phyloP scores from a whole-genome alignment of 92 coral and sea anemone genomes.

The Palythoa grandis region DNA sequence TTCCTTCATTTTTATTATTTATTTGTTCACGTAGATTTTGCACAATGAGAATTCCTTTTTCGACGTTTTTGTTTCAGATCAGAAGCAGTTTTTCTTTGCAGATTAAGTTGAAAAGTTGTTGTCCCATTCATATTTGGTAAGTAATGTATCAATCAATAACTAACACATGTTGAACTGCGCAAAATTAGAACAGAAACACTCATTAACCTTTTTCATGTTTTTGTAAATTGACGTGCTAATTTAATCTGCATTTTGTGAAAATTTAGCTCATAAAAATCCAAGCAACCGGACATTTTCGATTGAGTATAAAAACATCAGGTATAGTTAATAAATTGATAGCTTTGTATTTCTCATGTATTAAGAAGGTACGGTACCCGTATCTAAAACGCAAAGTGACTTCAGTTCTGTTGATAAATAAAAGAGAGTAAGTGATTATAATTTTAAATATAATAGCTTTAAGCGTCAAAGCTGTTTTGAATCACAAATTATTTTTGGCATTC shows the following conservation, averaged over 20 bases:
- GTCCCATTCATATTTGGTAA: not conserved
- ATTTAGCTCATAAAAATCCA: not conserved
- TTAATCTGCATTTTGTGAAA: not conserved
- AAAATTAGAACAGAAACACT: not conserved
- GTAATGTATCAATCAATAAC: slow-evolving; percentile 4
- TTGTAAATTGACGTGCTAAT: not conserved
- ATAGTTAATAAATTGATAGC: not conserved
- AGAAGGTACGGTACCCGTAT: slow-evolving; percentile 11
- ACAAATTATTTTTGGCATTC: not conserved
- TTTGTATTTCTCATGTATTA: not conserved
- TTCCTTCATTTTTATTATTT: not conserved
- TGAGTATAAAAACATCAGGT: not conserved
- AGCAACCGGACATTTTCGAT: not conserved
- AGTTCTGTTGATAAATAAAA: not conserved
- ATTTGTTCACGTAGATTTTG: not conserved
- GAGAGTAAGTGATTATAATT: not conserved
- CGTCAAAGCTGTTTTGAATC: not conserved
- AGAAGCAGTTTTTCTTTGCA: not conserved
- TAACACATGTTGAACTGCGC: slow-evolving; percentile 16
- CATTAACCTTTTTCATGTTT: slow-evolving; percentile 1
- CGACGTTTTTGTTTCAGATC: not conserved
- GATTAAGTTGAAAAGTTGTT: not conserved
- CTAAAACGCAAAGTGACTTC: not conserved
- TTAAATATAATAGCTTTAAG: not conserved
- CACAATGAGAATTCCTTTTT: not conserved